Evolutionary conservation across 2,888 invertebrate species (phyloP).

Genomic region (Orchesellides sinensis): DNA sequence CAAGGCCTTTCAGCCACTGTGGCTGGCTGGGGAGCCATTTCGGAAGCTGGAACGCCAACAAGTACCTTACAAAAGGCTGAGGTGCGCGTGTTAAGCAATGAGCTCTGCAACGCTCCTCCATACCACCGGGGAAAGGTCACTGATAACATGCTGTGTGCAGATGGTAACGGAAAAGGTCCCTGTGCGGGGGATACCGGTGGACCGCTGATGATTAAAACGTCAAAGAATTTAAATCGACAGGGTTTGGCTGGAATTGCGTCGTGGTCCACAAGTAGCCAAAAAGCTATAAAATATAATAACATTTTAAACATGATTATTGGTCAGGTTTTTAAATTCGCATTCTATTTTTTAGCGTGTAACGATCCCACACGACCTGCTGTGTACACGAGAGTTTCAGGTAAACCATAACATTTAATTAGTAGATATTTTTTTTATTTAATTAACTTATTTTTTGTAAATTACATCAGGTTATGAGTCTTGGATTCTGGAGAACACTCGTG

Average conservation of each 20-base stretch:
- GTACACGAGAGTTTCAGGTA: constrained; percentile 69
- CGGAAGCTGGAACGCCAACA: constrained; percentile 41
- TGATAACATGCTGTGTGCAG: constrained; percentile 71
- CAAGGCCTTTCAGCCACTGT: constrained; percentile 67
- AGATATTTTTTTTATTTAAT: neutral
- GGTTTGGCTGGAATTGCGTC: constrained; percentile 51
- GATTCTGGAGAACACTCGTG: constrained; percentile 62
- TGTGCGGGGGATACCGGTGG: constrained; percentile 56
- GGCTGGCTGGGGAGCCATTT: constrained; percentile 62
- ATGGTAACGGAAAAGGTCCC: constrained; percentile 47
- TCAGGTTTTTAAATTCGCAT: no score
- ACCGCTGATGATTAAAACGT: constrained; percentile 34
- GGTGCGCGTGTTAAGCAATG: constrained; percentile 87
- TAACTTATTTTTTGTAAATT: neutral
- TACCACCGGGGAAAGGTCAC: constrained; percentile 72
- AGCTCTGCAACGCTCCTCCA: constrained; percentile 80
- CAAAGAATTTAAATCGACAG: constrained; percentile 14
- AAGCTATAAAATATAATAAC: no score
- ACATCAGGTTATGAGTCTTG: constrained; percentile 59
- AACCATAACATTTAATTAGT: neutral
- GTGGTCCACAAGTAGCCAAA: constrained; percentile 53
- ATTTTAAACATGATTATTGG: no score
- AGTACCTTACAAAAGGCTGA: constrained; percentile 83
- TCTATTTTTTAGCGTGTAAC: constrained; percentile 44
- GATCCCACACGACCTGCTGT: constrained; percentile 66